Evolutionary conservation across 2,888 invertebrate species (phyloP), one percentile per base, ranked within the genome.

Genomic region (Pristionchus fissidentatus): DNA sequence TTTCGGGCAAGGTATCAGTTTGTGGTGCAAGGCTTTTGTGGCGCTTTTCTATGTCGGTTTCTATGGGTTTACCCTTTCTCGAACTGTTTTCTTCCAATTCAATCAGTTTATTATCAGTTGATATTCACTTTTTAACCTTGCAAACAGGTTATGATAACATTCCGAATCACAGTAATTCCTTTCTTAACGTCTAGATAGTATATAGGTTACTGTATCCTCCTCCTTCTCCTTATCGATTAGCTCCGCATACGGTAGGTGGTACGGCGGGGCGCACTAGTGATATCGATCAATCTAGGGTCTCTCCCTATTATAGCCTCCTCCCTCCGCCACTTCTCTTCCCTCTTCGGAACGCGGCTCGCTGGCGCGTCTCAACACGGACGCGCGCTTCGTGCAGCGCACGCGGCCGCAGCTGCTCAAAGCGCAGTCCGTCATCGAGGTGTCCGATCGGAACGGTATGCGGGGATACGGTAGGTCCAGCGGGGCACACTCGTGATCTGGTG

Each of bases 371-470:
- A 86, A 87, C 84, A 87, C 87, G 15, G 89, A 90, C 26, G 83
- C 84, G 60, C 87, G 57, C 32, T 38, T 32, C 15, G n/a, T 41
- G 1, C 73, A 88, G 81, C 88, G 86, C 41, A 83, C 87, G 60
- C 85, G 91, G 46, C 91, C 91, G 22, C 85, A 88, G 75, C 85
- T 91, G 55, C 88, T 90, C 85, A 91, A 91, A 78, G 89, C 91
- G 26, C 91, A 91, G 84, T 90, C 90, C 4, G 89, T 91, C 41
- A 89, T 90, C 41, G 90, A 89, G 70, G 85, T 66, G 38, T 62
- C 32, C 62, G 46, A 66, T 29, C 32, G 81, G 35, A 66, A 81
- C 49, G 66, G 81, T 66, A 62, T 43, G 13, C 62, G 81, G 84
- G 41, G 84, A 73, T 75, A 80, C 85, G 55, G 85, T 87, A 87